Evolutionary conservation across 2,797 vertebrate species (phyloP), one percentile per base, ranked within the genome.

Genomic region (Mus minutoides): DNA sequence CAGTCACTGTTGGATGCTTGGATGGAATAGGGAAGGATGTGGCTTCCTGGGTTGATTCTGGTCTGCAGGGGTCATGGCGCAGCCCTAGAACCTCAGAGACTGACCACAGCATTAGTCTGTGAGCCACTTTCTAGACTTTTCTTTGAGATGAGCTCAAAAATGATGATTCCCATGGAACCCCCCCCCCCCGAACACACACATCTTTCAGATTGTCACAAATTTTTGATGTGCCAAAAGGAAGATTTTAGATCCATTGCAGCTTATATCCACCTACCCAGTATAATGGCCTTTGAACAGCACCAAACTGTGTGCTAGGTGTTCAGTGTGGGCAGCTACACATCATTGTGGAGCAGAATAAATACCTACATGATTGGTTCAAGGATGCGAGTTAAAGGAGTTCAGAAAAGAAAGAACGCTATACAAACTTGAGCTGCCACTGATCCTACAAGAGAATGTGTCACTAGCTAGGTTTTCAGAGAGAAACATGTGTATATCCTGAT

Each of bases 161-260:
- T 92, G 13, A 37, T 73, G 58, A 75, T 75, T 93, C 96, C 46
- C 80, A 78, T 91, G 76, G 88, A 75, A 92, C 75, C 13, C 76
- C 64, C 67, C 62, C 11, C 62, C 31, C 29, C 10, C 60, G 3
- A 24, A 34, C 62, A 56, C 90, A 88, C 43, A 78, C 73, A 79
- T 76, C 92, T 56, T 94, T 67, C n/a, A 64, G 22, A 26, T 93
- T 90, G 87, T 52, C 26, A 31, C 24, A 92, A 89, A 82, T 84
- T 91, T 13, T 34, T 77, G 37, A 46, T 24, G 9, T 40, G 10
- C 14, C 34, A 43, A 88, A 52, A 88, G 69, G 52, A 58, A 71
- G 49, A 40, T 31, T 75, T 31, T 75, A 31, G 26, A 58, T 0
- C 31, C 52, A 34, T 29, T 8, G 21, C 5, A 31, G n/a, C 9